Evolutionary conservation across 2,113 vertebrate species (phyloP), one percentile per base, ranked within the genome.

Genomic region (Dicerorhinus sumatrensis): DNA sequence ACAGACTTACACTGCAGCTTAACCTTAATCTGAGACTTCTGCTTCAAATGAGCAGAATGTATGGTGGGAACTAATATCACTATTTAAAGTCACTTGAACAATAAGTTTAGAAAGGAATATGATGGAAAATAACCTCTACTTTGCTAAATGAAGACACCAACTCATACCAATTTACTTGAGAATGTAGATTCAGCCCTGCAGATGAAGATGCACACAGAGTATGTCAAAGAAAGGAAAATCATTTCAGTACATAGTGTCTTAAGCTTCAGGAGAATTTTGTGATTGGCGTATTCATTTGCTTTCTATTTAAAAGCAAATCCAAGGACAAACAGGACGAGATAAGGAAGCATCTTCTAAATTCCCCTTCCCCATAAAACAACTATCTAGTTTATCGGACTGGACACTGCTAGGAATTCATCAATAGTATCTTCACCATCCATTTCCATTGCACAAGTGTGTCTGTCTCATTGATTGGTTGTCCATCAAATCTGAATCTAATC

Each of bases 391-490:
- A 60, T 51, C 93, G 88, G 65, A 77, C 12, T 65, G 75, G 36
- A 56, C 56, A 79, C 98, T 99, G 99, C 94, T 99, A 69, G 99
- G 98, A 99, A 99, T 96, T 99, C 99, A 48, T 99, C 99, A 6
- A 99, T 99, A 8, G 98, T 99, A 98, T 99, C 99, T 98, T 96
- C 42, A 58, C 99, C 98, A 95, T 99, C 99, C 99, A 99, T 99
- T 99, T 99, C 99, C 98, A 99, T 99, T 99, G 99, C 88, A 99
- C 99, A 86, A 99, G 99, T 83, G 99, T 99, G 98, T 99, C 99
- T n/a, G 98, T 97, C 99, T 99, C 99, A 98, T 99, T 99, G 98
- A 99, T 99, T 31, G 99, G 99, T 95, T 99, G 99, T 95, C 99
- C 99, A 90, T 99, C 99, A 98, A 99, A 99, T 98, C 99, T 98